phyloP scores from a whole-genome alignment of 2,113 vertebrate genomes.

The Rhagologus leucostigma region DNA sequence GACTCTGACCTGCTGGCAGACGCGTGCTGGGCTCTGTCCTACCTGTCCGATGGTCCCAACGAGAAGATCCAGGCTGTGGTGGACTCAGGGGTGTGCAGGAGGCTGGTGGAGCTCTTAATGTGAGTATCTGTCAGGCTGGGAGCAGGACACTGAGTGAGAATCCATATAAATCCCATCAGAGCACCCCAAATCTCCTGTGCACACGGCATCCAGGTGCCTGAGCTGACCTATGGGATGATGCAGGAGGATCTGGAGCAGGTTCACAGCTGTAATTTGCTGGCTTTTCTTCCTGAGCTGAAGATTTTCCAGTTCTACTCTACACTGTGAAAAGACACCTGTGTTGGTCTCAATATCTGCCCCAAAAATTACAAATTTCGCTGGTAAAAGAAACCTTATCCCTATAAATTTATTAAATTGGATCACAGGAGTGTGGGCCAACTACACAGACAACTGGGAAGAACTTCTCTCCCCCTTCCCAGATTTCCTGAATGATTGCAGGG shows the following conservation, averaged over 20 bases:
- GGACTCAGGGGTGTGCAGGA: conserved; percentile 94
- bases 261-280: background rate
- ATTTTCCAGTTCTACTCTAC: background rate
- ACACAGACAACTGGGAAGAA: background rate
- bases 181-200: fast-evolving
- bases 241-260: background rate
- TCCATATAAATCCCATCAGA: fast-evolving
- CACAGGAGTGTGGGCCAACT: background rate
- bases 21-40: conserved; percentile 97
- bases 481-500: background rate
- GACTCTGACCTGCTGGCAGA: conserved; percentile 96
- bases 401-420: background rate
- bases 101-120: conserved; percentile 95
- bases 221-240: background rate
- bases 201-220: fast-evolving
- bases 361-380: background rate
- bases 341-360: background rate
- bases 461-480: background rate
- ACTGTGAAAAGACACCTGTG: background rate
- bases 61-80: conserved; percentile 99
- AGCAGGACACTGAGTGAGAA: fast-evolving
- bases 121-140: conserved; percentile 65
- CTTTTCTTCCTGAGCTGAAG: background rate
- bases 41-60: conserved; percentile 95
- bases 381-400: background rate